Evolutionary conservation across 2,888 invertebrate genomes (phyloP), one percentile per base, ranked within the genome.

Genomic region (Timema podura): DNA sequence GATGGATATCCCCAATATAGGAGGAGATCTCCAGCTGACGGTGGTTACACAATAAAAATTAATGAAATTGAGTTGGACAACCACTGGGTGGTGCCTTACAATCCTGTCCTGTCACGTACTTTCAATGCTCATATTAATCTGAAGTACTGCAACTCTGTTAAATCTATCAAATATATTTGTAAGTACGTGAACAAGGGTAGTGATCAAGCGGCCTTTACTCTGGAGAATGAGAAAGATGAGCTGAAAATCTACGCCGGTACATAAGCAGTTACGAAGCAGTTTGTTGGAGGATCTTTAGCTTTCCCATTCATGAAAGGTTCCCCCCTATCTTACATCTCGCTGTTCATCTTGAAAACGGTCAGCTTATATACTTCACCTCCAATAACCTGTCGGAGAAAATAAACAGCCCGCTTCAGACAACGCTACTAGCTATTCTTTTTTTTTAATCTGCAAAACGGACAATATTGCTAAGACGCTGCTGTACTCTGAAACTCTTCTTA

Each of bases 1-100:
- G 0, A 77, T 72, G 78, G 79, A 30, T 81, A 80, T 74, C 80
- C 80, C 1, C 8, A 67, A 30, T 81, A 81, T 72, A 65, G 77
- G n/a, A 71, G 80, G 65, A 68, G 76, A 64, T 48, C 44, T 64
- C 30, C 30, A 3, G 9, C n/a, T 64, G 47, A 64, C 44, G 64
- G 64, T n/a, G 9, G 64, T n/a, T 64, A 30, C 64, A 64, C 64
- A 64, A 44, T 64, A 16, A 47, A 16, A 16, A 16, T 2, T 64
- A 8, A 64, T 2, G 47, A n/a, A n/a, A 10, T 64, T n/a, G 7
- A 64, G n/a, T 7, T 75, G 7, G 70, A 74, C 72, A 73, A 75
- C 70, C 64, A 75, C 68, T 75, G 75, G 69, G 64, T 73, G 11
- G 74, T 73, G 13, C 73, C 73, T 48, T 73, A 72, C 69, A 72